phyloP scores from a whole-genome alignment of 1,140 invertebrate species.

The Drosophila micromelanica region DNA sequence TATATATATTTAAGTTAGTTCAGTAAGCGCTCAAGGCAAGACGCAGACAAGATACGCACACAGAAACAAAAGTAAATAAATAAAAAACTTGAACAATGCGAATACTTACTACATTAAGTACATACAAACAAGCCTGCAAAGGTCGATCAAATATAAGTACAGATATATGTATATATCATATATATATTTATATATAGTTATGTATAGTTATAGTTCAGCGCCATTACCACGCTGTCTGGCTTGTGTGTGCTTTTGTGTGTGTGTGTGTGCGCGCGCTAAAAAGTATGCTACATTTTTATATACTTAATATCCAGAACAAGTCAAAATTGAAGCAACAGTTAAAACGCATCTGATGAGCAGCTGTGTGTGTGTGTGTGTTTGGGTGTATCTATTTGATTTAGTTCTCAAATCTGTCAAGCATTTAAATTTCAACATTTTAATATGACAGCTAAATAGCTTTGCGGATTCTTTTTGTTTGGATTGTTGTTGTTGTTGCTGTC shows the following conservation, averaged over 20 bases:
- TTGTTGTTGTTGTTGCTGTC: conserved; percentile 2
- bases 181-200: conserved; percentile 20
- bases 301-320: conserved; percentile 49
- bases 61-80: conserved; percentile 6
- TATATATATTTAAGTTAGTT: conserved; percentile 44
- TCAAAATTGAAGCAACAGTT: conserved; percentile 46
- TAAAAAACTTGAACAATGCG: conserved; percentile 54
- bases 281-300: conserved; percentile 20
- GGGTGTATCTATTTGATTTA: conserved; percentile 25
- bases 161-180: conserved; percentile 3
- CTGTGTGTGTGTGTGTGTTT: conserved; percentile 12
- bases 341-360: conserved; percentile 19
- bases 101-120: conserved; percentile 83
- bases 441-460: conserved; percentile 26
- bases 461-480: not conserved
- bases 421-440: conserved; percentile 14
- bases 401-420: conserved; percentile 34
- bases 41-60: conserved; percentile 21
- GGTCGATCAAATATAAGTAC: conserved; percentile 62
- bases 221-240: conserved; percentile 40
- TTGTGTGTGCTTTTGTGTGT: conserved; percentile 29
- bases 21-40: conserved; percentile 27
- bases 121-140: conserved; percentile 80
- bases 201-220: conserved; percentile 22
- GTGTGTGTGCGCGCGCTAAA: conserved; percentile 7